These are phyloP conservation scores for Capra hircus DNA, from an alignment of 2,113 vertebrate species.

Conservation along the genomic window DNA sequence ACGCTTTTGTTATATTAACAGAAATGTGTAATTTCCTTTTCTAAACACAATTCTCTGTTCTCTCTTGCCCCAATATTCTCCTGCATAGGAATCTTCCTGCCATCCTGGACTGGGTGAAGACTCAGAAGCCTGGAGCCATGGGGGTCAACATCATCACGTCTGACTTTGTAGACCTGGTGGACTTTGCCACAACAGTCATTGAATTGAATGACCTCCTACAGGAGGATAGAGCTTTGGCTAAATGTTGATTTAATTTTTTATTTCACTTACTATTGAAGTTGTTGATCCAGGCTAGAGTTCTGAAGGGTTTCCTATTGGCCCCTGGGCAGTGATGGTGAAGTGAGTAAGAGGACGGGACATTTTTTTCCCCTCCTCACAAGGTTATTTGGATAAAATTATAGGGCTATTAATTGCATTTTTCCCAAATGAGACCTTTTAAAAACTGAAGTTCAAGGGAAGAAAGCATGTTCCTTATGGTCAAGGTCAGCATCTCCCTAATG, in stretches of 20 bases:
- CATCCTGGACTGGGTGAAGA: constrained; percentile 95
- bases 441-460: constrained; percentile 55
- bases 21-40: not conserved
- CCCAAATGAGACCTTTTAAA: constrained; percentile 32
- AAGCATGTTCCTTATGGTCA: not conserved
- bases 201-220: constrained; percentile 89
- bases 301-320: constrained; percentile 24
- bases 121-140: constrained; percentile 90
- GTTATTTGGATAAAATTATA: constrained; percentile 22
- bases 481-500: not conserved
- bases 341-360: not conserved
- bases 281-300: constrained; percentile 41
- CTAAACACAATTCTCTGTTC: not conserved
- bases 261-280: constrained; percentile 44
- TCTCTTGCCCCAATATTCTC: not conserved
- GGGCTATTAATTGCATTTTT: constrained; percentile 44
- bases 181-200: constrained; percentile 96
- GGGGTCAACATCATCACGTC: constrained; percentile 99
- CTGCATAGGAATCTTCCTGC: constrained; percentile 90
- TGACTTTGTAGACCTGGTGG: constrained; percentile 97
- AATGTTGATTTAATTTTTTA: constrained; percentile 68
- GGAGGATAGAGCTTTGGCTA: constrained; percentile 67
- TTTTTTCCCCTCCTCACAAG: not conserved
- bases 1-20: not conserved
- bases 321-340: constrained; percentile 11